Conservation (phyloP, 2,888 invertebrate genomes). For the Metopia argyrocephala region DNA sequence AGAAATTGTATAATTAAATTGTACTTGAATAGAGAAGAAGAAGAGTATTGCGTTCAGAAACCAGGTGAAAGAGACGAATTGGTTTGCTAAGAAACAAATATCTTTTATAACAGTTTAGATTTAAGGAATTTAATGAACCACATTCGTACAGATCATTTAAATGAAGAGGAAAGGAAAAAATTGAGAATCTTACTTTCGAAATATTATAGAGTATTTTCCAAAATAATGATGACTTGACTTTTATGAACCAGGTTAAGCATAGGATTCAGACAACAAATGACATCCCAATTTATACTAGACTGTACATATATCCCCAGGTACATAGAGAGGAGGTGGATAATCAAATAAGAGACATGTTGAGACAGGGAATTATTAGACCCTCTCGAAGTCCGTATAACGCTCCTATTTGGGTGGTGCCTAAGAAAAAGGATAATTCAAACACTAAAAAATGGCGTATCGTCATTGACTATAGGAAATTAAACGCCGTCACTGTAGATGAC, state of each 20-base stretch:
- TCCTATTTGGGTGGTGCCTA: constrained; percentile 40
- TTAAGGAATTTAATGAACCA: neutral
- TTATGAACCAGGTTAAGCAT: constrained; percentile 27
- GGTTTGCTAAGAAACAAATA: neutral
- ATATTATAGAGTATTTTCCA: constrained; percentile 39
- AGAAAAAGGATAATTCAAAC: constrained; percentile 4
- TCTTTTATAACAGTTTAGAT: neutral
- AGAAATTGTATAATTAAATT: constrained; percentile 1
- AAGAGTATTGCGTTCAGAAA: neutral
- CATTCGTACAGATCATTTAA: constrained; percentile 6
- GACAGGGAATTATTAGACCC: constrained; percentile 65
- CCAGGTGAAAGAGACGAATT: neutral
- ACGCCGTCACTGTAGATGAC: constrained; percentile 24
- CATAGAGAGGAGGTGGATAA: constrained; percentile 37
- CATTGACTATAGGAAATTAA: constrained; percentile 15
- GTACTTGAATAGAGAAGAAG: neutral
- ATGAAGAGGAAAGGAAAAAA: constrained; percentile 22
- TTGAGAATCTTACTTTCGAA: constrained; percentile 24
- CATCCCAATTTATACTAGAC: constrained; percentile 28
- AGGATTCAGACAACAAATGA: constrained; percentile 16
- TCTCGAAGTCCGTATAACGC: constrained; percentile 64
- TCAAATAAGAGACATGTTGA: constrained; percentile 52
- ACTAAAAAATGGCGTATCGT: constrained; percentile 47
- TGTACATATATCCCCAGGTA: constrained; percentile 35
- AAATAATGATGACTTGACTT: constrained; percentile 34